phyloP scores from a whole-genome alignment of 2,113 vertebrate species.

The Fukomys damarensis region DNA sequence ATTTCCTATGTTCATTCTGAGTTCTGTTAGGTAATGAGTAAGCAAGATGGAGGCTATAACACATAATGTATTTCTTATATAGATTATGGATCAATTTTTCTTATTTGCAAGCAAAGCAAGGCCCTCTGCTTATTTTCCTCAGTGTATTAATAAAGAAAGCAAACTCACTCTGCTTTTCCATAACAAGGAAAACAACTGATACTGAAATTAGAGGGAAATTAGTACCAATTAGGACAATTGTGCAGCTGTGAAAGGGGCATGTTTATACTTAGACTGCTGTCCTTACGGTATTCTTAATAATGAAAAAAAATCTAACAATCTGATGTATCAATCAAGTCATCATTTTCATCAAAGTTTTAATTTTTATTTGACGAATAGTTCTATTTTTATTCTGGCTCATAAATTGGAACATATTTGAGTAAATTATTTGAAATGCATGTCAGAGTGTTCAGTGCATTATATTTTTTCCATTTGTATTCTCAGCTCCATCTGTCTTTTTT shows the following conservation, averaged over 20 bases:
- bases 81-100: not conserved
- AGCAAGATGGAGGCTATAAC: not conserved
- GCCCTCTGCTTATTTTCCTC: slow-evolving; percentile 48
- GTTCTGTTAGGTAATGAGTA: not conserved
- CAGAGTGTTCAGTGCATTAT: slow-evolving; percentile 2
- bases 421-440: slow-evolving; percentile 58
- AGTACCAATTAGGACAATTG: slow-evolving; percentile 76
- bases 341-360: slow-evolving; percentile 57
- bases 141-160: slow-evolving; percentile 56
- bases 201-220: slow-evolving; percentile 75
- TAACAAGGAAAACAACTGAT: slow-evolving; percentile 72
- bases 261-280: slow-evolving; percentile 63
- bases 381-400: slow-evolving; percentile 73
- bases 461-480: slow-evolving; percentile 70
- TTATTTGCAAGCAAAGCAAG: slow-evolving; percentile 44
- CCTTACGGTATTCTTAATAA: slow-evolving; percentile 58
- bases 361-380: slow-evolving; percentile 56
- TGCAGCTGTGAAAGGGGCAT: slow-evolving; percentile 69
- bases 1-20: not conserved
- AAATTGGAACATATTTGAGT: slow-evolving; percentile 62
- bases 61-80: not conserved
- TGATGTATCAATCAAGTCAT: slow-evolving; percentile 45
- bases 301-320: slow-evolving; percentile 62
- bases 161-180: slow-evolving; percentile 20
- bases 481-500: slow-evolving; percentile 57